These are phyloP conservation scores for Stomatorhinus ivindoensis DNA, from an alignment of 2,113 vertebrate genomes.

Conservation along the genomic window DNA sequence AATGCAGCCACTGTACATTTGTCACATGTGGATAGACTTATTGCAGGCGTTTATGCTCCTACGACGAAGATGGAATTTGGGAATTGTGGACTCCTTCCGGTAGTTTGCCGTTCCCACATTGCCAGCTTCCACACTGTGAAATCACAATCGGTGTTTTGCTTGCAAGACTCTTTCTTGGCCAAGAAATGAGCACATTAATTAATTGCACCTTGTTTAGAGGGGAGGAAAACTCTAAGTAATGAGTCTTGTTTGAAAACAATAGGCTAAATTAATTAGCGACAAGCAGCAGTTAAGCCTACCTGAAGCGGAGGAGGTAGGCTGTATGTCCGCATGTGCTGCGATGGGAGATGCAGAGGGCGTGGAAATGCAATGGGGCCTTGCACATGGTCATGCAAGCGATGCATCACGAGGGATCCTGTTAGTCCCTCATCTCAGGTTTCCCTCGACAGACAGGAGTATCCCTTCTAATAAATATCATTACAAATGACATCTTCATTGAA, in stretches of 20 bases:
- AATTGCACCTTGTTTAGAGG: slow-evolving; percentile 52
- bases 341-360: neutral
- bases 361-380: neutral
- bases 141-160: slow-evolving; percentile 7
- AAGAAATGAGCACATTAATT: slow-evolving; percentile 39
- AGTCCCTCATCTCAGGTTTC: neutral
- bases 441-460: neutral
- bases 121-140: neutral
- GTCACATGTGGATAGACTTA: neutral
- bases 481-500: neutral
- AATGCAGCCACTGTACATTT: neutral
- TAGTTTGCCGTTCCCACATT: neutral
- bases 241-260: slow-evolving; percentile 48
- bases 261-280: slow-evolving; percentile 46
- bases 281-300: slow-evolving; percentile 24
- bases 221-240: slow-evolving; percentile 34
- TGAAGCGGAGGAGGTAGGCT: slow-evolving; percentile 32
- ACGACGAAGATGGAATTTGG: neutral
- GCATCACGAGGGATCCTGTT: neutral
- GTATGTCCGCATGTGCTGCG: slow-evolving; percentile 31
- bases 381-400: neutral
- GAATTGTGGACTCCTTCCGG: neutral
- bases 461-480: neutral
- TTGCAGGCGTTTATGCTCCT: too few species aligned
- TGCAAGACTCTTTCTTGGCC: slow-evolving; percentile 26